These are phyloP conservation scores for Stenoptilia bipunctidactyla DNA, from an alignment of 2,888 invertebrate species.

Conservation along the genomic window DNA sequence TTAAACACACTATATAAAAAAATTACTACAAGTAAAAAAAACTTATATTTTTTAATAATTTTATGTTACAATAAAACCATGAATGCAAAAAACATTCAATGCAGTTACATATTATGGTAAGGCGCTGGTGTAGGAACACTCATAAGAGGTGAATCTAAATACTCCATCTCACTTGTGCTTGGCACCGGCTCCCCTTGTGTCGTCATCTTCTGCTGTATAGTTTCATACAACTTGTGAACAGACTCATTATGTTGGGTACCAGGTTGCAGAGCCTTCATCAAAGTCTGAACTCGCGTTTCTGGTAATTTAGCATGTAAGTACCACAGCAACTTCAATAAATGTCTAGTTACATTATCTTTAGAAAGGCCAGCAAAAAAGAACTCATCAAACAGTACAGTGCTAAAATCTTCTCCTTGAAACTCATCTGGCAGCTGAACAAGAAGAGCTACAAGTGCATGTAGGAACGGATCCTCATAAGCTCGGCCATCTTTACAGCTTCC, in stretches of 20 bases:
- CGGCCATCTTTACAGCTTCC: slow-evolving; percentile 92
- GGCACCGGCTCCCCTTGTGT: slow-evolving; percentile 76
- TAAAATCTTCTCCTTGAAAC: slow-evolving; percentile 94
- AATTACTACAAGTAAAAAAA: no score
- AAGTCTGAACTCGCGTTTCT: slow-evolving; percentile 79
- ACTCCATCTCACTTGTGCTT: slow-evolving; percentile 77
- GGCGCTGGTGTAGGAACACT: slow-evolving; percentile 87
- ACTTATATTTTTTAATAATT: no score
- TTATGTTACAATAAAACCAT: no score
- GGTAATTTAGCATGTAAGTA: slow-evolving; percentile 90
- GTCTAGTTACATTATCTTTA: slow-evolving; percentile 92
- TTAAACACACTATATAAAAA: no score
- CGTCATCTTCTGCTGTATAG: slow-evolving; percentile 83
- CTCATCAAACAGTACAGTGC: slow-evolving; percentile 95
- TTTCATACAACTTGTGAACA: slow-evolving; percentile 83
- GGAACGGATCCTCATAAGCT: slow-evolving; percentile 94
- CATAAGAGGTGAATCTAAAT: slow-evolving; percentile 86
- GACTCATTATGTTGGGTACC: slow-evolving; percentile 86
- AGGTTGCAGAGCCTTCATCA: slow-evolving; percentile 85
- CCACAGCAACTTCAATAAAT: slow-evolving; percentile 91
- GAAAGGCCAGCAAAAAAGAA: slow-evolving; percentile 92
- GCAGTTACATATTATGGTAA: slow-evolving; percentile 59
- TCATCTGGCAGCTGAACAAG: slow-evolving; percentile 92
- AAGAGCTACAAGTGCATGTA: slow-evolving; percentile 90
- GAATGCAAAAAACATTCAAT: no score